Evolutionary conservation across 2,113 vertebrate genomes (phyloP).

Genomic region (Perca fluviatilis): DNA sequence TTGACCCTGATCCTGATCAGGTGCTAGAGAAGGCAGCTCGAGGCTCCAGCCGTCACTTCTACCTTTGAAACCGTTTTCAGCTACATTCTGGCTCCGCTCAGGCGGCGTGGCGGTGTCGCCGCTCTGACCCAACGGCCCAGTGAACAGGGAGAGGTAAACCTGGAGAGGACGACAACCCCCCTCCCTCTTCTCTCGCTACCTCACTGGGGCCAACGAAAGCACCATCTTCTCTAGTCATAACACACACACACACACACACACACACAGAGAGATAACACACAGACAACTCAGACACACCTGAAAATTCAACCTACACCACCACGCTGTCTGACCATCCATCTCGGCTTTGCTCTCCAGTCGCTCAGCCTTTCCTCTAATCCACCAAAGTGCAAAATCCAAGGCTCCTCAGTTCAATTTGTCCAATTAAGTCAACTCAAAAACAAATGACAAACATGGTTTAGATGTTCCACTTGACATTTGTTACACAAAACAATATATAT

Average conservation of each 20-base stretch:
- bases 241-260: constrained; percentile 9
- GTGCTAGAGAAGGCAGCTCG: constrained; percentile 20
- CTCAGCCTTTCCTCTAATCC: constrained; percentile 34
- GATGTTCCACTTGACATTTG: constrained; percentile 74
- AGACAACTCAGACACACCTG: constrained; percentile 35
- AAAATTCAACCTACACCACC: constrained; percentile 26
- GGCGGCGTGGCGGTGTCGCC: neutral
- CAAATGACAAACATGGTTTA: constrained; percentile 58
- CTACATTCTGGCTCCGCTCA: constrained; percentile 56
- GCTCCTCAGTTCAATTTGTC: constrained; percentile 76
- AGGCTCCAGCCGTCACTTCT: constrained; percentile 12
- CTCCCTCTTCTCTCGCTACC: constrained; percentile 21
- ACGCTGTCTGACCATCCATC: neutral
- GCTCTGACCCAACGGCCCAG: constrained; percentile 1
- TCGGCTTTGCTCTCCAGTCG: constrained; percentile 22
- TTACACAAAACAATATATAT: constrained; percentile 62
- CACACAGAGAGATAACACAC: neutral
- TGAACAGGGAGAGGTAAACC: constrained; percentile 48
- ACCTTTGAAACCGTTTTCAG: constrained; percentile 55
- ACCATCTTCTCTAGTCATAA: constrained; percentile 54
- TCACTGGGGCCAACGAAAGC: constrained; percentile 60
- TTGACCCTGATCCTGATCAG: constrained; percentile 48
- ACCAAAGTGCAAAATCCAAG: constrained; percentile 87
- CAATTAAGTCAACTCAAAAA: constrained; percentile 66
- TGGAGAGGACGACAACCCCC: neutral